Evolutionary conservation across 2,888 invertebrate species (phyloP), one percentile per base, ranked within the genome.

Genomic region (Drosophila acutilabella): DNA sequence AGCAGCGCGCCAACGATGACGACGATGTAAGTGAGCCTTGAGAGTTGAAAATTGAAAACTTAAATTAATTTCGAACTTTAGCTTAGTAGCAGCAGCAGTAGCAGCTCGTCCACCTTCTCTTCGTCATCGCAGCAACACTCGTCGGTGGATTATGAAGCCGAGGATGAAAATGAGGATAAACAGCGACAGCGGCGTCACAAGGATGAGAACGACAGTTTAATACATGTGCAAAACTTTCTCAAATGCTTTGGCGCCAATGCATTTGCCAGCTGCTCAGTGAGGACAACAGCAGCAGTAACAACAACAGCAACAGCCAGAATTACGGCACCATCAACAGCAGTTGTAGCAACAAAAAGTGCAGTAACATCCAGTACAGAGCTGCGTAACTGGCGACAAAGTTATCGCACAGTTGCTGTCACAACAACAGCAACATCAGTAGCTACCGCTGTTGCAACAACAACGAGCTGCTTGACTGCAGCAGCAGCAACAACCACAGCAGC

Each of bases 201-300:
- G 11, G 64, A 74, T 62, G 87, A 85, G 48, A 89, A 81, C 58
- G 88, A 89, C 20, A 89, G 87, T 54, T 68, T 91, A 57, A 64
- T 89, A 64, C 82, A 90, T 71, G 90, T 91, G 47, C 91, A 91
- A 71, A 90, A 90, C 73, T 91, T 91, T 78, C 78, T 91, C 2
- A 91, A 91, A 80, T 90, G 89, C 67, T 91, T 90, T 61, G 89
- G 87, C 50, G 80, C 84, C 62, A 88, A 75, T 72, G 79, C 70
- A 14, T 78, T 71, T 65, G 71, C 71, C 16, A 62, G 42, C 13
- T 7, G 70, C 16, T 23, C 74, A 45, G 44, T 61, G 16, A 36
- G 53, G 38, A 11, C 59, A 7, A 11, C 57, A 14, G 18, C 59
- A 59, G n/a, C 51, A 4, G 4, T 38, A 41, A 20, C 54, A 11